Evolutionary conservation across 2,888 invertebrate genomes (phyloP).

Genomic region (Erebia epiphron): DNA sequence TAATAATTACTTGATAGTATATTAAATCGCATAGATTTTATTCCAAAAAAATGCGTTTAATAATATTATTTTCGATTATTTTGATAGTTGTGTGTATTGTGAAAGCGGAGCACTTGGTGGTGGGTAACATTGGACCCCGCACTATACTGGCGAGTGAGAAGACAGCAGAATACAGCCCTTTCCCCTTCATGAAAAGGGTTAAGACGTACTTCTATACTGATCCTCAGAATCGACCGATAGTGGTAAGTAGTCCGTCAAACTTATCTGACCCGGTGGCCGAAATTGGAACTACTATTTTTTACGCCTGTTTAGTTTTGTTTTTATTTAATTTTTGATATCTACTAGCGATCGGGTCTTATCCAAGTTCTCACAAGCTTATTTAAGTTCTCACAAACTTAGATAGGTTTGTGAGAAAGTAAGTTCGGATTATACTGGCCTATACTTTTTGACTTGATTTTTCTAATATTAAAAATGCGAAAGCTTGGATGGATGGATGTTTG

Average conservation of each 20-base stretch:
- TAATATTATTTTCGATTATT: slow-evolving; percentile 25
- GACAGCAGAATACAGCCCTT: slow-evolving; percentile 58
- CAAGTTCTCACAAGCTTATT: too few relatives aligned
- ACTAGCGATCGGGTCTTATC: too few relatives aligned
- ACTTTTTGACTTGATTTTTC: too few relatives aligned
- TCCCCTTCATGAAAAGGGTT: slow-evolving; percentile 65
- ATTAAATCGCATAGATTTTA: too few relatives aligned
- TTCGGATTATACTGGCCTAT: too few relatives aligned
- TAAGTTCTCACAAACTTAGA: background rate
- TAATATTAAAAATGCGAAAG: too few relatives aligned
- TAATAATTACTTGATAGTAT: background rate
- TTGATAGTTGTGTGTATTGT: slow-evolving; percentile 31
- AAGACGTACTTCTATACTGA: slow-evolving; percentile 58
- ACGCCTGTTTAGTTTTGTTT: too few relatives aligned
- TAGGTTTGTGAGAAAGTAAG: too few relatives aligned
- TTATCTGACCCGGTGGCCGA: background rate
- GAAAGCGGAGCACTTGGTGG: slow-evolving; percentile 47
- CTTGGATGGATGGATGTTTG: background rate
- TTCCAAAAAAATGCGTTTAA: slow-evolving; percentile 36
- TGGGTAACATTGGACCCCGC: slow-evolving; percentile 52
- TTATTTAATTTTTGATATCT: too few relatives aligned
- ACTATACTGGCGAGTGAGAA: slow-evolving; percentile 50
- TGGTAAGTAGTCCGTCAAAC: slow-evolving; percentile 38
- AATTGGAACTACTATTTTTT: too few relatives aligned
- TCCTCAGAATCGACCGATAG: slow-evolving; percentile 44